phyloP scores from a whole-genome alignment of 2,113 vertebrate genomes.

The Ursus arctos region DNA sequence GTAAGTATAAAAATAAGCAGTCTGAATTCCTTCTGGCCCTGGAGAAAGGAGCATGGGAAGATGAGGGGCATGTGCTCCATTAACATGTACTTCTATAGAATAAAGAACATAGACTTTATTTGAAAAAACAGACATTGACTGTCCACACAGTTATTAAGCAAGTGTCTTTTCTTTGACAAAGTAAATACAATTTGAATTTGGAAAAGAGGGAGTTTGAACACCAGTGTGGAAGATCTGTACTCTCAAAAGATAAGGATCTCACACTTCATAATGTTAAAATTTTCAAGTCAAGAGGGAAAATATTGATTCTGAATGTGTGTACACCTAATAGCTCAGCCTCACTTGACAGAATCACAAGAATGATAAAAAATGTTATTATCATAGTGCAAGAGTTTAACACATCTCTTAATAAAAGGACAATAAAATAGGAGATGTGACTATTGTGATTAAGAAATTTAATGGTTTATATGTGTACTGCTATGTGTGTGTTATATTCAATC shows the following conservation, averaged over 20 bases:
- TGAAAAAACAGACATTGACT: not conserved
- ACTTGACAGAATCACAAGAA: not conserved
- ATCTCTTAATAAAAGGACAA: not conserved
- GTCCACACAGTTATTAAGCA: not conserved
- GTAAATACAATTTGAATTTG: slow-evolving; percentile 38
- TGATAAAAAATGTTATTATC: not conserved
- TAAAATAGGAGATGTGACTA: not conserved
- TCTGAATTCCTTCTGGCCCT: slow-evolving; percentile 80
- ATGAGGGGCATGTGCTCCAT: not conserved
- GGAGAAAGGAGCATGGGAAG: not conserved
- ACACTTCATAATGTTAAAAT: not conserved
- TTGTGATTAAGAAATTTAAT: not conserved
- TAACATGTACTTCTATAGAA: not conserved
- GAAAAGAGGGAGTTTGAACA: not conserved
- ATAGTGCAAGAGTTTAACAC: not conserved
- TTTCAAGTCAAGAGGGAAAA: not conserved
- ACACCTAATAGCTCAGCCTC: not conserved
- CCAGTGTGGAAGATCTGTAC: not conserved
- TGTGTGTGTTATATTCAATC: not conserved
- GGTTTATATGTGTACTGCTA: not conserved
- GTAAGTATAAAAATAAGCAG: slow-evolving; percentile 88
- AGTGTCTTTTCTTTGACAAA: not conserved
- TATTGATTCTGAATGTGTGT: not conserved
- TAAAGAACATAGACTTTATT: not conserved
- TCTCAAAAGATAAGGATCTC: not conserved